Evolutionary conservation across 2,113 vertebrate genomes (phyloP), one percentile per base, ranked within the genome.

Genomic region (Gopherus evgoodei): DNA sequence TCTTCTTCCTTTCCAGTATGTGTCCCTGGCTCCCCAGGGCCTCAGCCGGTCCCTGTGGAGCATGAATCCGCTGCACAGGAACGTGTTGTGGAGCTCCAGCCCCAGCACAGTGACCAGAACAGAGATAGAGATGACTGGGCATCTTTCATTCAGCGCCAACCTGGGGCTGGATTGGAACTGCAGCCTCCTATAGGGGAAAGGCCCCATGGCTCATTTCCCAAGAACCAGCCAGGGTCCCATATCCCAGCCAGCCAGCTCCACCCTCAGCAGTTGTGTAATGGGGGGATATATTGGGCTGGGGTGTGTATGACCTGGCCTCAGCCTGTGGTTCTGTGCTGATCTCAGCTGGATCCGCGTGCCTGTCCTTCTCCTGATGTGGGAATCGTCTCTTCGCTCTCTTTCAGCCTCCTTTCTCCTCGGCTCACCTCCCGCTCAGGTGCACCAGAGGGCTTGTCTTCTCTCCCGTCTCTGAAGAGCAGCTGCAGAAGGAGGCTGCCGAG

Each of bases 401-500:
- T 38, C 86, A 92, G 91, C 72, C 81, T 19, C 49, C 12, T 25
- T 44, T 12, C 52, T 62, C 92, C 14, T 83, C 84, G 2, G 22
- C 54, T 78, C 88, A 62, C 11, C 27, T 90, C 42, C 81, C 84
- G 7, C 53, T 86, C 62, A 86, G 86, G 62, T 31, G 86, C 22
- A 31, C 83, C 31, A 75, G 62, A 38, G 87, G 83, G 6, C 52
- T 94, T 12, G 53, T 88, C 78, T 91, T 91, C 38, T 83, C 90
- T 2, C 78, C 90, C 9, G 72, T 86, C 44, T 89, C 93, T 1
- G 98, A 98, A 75, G 25, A 91, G 65, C 97, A 97, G 93, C 92
- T 97, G 59, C 97, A 98, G 88, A 59, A 42, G 69, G 98, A 98
- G 79, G 98, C 97, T 78, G 97, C 98, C 4, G 98, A 98, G 82